Conservation (phyloP, 2,888 invertebrate genomes). For the Lacanobia oleracea region DNA sequence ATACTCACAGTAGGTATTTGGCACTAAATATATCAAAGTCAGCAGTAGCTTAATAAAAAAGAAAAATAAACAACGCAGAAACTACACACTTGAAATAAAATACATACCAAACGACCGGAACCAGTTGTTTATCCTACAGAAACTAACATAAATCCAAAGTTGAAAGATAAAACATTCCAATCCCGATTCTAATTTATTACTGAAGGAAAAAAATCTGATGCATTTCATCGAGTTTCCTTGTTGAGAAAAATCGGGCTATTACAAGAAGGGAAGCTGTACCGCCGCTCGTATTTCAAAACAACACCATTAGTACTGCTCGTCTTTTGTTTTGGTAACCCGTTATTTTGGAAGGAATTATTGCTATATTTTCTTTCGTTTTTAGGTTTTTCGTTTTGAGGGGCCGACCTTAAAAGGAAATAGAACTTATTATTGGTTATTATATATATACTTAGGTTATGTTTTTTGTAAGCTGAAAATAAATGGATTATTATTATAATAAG, state of each 20-base stretch:
- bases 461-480: too few relatives aligned
- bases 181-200: slow-evolving; percentile 81
- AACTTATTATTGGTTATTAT: too few relatives aligned
- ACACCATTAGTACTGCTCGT: slow-evolving; percentile 87
- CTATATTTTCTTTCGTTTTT: slow-evolving; percentile 72
- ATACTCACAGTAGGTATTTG: too few relatives aligned
- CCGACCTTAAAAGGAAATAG: background rate
- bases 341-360: slow-evolving; percentile 79
- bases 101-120: slow-evolving; percentile 39
- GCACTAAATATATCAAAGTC: slow-evolving; percentile 14
- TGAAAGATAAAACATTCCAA: slow-evolving; percentile 78
- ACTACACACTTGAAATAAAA: slow-evolving; percentile 43
- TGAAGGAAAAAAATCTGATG: slow-evolving; percentile 73
- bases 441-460: too few relatives aligned
- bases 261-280: slow-evolving; percentile 77
- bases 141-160: slow-evolving; percentile 60
- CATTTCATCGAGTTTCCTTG: slow-evolving; percentile 83
- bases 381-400: background rate
- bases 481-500: too few relatives aligned
- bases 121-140: slow-evolving; percentile 51
- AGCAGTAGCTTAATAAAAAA: slow-evolving; percentile 9
- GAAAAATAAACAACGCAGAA: slow-evolving; percentile 27
- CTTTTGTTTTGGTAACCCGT: slow-evolving; percentile 84
- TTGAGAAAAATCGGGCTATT: slow-evolving; percentile 88
- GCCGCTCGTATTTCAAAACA: slow-evolving; percentile 87